These are phyloP conservation scores for Allolobophora icterica DNA, from an alignment of 2,888 invertebrate species.

Conservation along the genomic window DNA sequence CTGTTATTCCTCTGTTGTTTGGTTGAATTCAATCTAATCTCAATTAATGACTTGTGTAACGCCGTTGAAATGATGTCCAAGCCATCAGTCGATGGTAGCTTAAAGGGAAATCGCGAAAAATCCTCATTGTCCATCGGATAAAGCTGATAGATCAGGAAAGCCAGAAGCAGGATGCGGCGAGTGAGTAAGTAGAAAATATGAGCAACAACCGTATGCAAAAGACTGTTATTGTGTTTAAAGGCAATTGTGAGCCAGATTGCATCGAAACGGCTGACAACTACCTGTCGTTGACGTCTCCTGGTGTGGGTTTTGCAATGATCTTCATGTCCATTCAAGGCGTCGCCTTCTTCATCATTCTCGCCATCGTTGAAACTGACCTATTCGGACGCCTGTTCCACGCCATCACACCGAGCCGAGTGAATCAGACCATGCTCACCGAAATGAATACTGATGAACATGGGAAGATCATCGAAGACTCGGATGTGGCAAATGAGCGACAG, in stretches of 20 bases:
- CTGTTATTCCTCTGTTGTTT: no score
- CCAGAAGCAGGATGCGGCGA: no score
- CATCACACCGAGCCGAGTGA: background rate
- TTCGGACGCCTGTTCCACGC: background rate
- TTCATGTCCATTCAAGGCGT: slow-evolving; percentile 71
- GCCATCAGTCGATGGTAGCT: no score
- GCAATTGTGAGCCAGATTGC: slow-evolving; percentile 61
- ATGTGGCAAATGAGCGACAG: background rate
- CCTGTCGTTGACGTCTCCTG: slow-evolving; percentile 75
- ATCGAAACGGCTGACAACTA: slow-evolving; percentile 67
- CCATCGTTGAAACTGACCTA: slow-evolving; percentile 71
- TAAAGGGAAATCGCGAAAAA: no score
- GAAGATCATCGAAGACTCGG: background rate
- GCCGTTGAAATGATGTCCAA: no score
- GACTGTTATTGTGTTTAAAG: background rate
- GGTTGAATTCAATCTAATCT: no score
- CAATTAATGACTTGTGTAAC: no score
- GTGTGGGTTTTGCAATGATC: slow-evolving; percentile 75
- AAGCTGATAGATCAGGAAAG: no score
- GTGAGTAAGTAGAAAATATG: no score
- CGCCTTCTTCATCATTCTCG: slow-evolving; percentile 72
- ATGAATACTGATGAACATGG: background rate
- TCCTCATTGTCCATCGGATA: no score
- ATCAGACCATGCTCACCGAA: background rate
- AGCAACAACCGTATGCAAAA: no score